phyloP scores from a whole-genome alignment of 2,113 vertebrate genomes.

The Shinisaurus crocodilurus region DNA sequence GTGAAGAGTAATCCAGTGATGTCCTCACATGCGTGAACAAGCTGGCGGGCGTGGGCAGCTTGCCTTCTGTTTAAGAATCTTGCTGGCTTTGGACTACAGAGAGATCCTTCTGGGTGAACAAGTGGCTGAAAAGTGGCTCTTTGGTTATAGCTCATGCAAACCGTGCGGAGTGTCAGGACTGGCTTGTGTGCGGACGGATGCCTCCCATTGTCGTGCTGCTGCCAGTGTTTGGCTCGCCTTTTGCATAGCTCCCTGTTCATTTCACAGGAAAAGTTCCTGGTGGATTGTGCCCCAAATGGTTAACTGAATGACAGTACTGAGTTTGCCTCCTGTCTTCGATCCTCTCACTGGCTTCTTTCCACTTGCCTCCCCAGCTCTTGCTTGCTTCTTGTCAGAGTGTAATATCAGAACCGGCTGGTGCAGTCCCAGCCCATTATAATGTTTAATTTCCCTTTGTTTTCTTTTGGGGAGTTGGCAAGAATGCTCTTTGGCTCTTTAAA shows the following conservation, averaged over 20 bases:
- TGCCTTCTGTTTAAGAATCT: background rate
- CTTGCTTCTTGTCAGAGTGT: background rate
- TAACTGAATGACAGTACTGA: background rate
- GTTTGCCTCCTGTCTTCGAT: too few relatives aligned
- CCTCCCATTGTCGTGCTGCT: background rate
- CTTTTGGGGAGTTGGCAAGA: slow-evolving; percentile 29
- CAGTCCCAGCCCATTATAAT: background rate
- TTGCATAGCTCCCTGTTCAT: background rate
- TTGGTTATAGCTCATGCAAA: background rate
- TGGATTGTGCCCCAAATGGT: background rate
- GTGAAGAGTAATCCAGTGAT: background rate
- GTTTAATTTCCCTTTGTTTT: slow-evolving; percentile 39
- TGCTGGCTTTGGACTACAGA: background rate
- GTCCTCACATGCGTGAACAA: background rate
- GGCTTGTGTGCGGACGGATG: background rate
- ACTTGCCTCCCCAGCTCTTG: background rate
- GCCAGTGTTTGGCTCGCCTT: too few relatives aligned
- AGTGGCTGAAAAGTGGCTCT: background rate
- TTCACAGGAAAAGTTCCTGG: too few relatives aligned
- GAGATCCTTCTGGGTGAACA: too few relatives aligned
- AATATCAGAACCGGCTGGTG: slow-evolving; percentile 3
- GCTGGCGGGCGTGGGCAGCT: too few relatives aligned
- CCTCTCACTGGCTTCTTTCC: background rate
- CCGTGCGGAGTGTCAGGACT: background rate
- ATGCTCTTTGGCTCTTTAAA: slow-evolving; percentile 21